Percentiles rank a stretch among this genome's conserved stretches.
These are phyloP conservation scores for Teleiodes luculella DNA, from an alignment of 2,888 invertebrate genomes.

Conservation along the genomic window DNA sequence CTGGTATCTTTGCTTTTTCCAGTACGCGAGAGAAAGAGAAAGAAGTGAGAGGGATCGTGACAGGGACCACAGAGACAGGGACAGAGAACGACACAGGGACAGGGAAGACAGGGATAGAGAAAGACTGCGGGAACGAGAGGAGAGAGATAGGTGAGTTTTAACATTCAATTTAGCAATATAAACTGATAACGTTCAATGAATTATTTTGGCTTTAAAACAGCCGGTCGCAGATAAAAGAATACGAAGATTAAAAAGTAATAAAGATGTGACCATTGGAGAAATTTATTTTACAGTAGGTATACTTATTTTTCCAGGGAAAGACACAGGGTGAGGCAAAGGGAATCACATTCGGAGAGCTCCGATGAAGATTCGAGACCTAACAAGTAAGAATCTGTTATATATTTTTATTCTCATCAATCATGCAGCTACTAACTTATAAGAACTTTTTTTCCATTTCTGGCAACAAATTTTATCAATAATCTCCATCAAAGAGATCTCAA, in stretches of 20 bases:
- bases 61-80: slow-evolving; percentile 79
- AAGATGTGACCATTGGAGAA: neutral
- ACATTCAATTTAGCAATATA: neutral
- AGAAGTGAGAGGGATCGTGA: slow-evolving; percentile 76
- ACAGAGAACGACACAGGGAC: slow-evolving; percentile 77
- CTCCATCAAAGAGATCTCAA: too few species aligned
- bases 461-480: too few species aligned
- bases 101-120: slow-evolving; percentile 80
- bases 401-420: too few species aligned
- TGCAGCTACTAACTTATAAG: too few species aligned
- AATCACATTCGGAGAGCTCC: slow-evolving; percentile 80
- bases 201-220: too few species aligned
- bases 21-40: slow-evolving; percentile 78
- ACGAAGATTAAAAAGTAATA: neutral
- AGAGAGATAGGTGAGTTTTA: slow-evolving; percentile 70
- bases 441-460: too few species aligned
- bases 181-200: too few species aligned
- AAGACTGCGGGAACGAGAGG: slow-evolving; percentile 75
- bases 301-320: slow-evolving; percentile 56
- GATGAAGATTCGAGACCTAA: slow-evolving; percentile 81
- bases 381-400: slow-evolving; percentile 67
- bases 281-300: neutral
- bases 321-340: slow-evolving; percentile 69
- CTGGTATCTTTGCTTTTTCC: slow-evolving; percentile 44
- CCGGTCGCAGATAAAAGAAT: too few species aligned